Evolutionary conservation across 1,140 invertebrate genomes (phyloP).

Genomic region (Adelges cooleyi): DNA sequence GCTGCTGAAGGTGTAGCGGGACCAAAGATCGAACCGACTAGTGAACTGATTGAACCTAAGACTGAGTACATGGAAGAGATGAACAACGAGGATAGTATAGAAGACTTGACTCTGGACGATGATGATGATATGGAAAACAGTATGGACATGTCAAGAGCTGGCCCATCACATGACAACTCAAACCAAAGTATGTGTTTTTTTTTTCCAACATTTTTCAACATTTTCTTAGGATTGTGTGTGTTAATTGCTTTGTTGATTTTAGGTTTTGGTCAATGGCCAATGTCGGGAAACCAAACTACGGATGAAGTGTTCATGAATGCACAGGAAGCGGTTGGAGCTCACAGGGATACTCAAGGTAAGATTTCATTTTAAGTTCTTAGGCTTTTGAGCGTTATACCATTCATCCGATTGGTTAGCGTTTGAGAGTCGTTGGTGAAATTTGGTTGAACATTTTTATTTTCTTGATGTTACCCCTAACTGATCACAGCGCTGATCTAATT

Average conservation of each 20-base stretch:
- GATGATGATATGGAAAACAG: constrained; percentile 51
- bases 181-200: constrained; percentile 40
- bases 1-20: constrained; percentile 29
- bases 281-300: constrained; percentile 39
- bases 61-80: constrained; percentile 60
- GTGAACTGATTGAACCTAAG: constrained; percentile 48
- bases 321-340: constrained; percentile 54
- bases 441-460: constrained; percentile 6
- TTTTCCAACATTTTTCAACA: constrained; percentile 1
- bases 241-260: constrained; percentile 29
- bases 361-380: constrained; percentile 26
- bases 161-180: constrained; percentile 42
- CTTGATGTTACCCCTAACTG: neutral
- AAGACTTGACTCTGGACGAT: constrained; percentile 69
- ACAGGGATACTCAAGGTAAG: constrained; percentile 68
- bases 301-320: constrained; percentile 59
- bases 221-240: constrained; percentile 29
- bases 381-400: neutral
- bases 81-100: constrained; percentile 59
- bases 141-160: constrained; percentile 41
- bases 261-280: constrained; percentile 52
- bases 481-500: neutral
- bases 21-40: constrained; percentile 34
- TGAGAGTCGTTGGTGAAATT: neutral
- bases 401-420: neutral